A percentile compares a stretch with the other conserved stretches of the same genome.
Evolutionary conservation across 2,113 vertebrate species (phyloP).

Genomic region (Clarias macrocephalus): DNA sequence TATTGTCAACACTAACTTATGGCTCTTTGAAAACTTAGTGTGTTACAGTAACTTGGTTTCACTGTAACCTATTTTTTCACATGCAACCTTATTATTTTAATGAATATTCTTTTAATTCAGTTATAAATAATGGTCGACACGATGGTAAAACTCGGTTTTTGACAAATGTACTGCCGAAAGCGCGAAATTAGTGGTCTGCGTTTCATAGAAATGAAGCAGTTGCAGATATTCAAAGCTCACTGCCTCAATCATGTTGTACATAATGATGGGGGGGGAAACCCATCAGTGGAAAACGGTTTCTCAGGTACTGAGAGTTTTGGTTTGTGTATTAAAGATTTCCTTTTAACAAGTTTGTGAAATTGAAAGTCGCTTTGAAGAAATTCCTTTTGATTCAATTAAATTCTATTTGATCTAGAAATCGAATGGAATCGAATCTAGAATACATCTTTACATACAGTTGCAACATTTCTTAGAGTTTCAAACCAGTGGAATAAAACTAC

Average conservation of each 20-base stretch:
- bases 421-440: no score
- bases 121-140: not conserved
- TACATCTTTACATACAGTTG: not conserved
- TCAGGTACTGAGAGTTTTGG: conserved; percentile 1
- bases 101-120: no score
- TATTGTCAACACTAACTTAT: not conserved
- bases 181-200: not conserved
- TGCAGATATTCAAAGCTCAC: no score
- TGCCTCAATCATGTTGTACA: not conserved
- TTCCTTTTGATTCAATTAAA: not conserved
- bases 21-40: not conserved
- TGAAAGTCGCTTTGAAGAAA: not conserved
- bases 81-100: no score
- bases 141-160: not conserved
- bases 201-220: not conserved
- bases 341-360: not conserved
- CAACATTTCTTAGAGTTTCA: not conserved
- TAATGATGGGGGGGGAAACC: not conserved
- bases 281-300: not conserved
- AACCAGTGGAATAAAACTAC: not conserved
- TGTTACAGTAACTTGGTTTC: not conserved
- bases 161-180: not conserved
- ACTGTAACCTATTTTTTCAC: no score
- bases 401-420: not conserved
- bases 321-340: not conserved